Conservation (phyloP, 2,113 vertebrate species). For the Oreochromis niloticus region DNA sequence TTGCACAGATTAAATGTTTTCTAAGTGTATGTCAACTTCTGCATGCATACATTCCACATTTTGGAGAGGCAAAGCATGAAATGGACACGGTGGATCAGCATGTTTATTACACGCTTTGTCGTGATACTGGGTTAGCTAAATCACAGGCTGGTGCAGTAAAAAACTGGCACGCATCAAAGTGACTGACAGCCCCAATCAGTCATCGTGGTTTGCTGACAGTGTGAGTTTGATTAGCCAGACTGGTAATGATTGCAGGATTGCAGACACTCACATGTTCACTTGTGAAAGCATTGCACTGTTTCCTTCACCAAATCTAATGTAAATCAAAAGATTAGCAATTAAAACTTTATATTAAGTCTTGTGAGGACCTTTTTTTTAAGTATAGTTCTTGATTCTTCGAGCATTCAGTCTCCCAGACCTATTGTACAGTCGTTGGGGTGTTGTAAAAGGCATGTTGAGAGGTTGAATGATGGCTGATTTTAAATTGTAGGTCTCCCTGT, state of each 20-base stretch:
- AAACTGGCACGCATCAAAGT: background rate
- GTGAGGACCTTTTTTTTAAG: background rate
- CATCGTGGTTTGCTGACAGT: conserved; percentile 24
- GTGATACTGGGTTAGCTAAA: background rate
- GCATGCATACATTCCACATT: background rate
- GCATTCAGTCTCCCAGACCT: background rate
- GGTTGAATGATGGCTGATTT: background rate
- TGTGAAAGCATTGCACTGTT: background rate
- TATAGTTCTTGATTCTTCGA: background rate
- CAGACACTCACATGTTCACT: background rate
- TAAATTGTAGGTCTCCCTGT: background rate
- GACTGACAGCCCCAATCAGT: conserved; percentile 32
- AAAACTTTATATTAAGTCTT: background rate
- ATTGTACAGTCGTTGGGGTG: background rate
- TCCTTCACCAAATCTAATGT: background rate
- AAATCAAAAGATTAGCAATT: background rate
- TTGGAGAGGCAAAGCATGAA: background rate
- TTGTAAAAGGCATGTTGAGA: background rate
- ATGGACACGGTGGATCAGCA: background rate
- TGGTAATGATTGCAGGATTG: conserved; percentile 7
- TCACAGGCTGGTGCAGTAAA: background rate
- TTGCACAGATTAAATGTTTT: background rate
- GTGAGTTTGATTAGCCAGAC: conserved; percentile 42
- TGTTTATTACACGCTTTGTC: background rate
- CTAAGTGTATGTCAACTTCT: background rate